Evolutionary conservation across 2,113 vertebrate species (phyloP).

Genomic region (Thinocorus orbignyianus): DNA sequence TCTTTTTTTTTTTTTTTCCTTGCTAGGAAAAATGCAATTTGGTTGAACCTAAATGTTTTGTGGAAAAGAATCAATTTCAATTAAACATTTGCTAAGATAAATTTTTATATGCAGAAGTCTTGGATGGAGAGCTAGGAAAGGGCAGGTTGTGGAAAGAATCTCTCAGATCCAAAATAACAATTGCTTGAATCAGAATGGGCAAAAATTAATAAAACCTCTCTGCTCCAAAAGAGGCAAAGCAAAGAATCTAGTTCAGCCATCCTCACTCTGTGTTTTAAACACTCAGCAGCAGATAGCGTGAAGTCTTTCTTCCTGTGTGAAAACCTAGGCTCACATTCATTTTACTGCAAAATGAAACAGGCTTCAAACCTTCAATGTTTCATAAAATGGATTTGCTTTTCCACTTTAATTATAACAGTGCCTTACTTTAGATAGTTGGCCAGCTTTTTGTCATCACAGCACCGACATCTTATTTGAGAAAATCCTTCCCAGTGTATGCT

Average conservation of each 20-base stretch:
- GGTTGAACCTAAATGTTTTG: not conserved
- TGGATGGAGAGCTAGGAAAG: not conserved
- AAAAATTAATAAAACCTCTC: constrained; percentile 16
- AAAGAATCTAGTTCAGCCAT: constrained; percentile 9
- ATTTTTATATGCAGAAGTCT: not conserved
- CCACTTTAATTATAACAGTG: not conserved
- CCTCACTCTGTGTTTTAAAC: not conserved
- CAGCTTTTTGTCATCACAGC: constrained; percentile 1
- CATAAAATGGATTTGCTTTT: constrained; percentile 2
- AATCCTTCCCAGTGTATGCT: not conserved
- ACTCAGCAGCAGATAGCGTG: not conserved
- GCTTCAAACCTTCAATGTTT: not conserved
- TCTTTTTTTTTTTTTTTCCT: not conserved
- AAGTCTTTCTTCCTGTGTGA: constrained; percentile 15
- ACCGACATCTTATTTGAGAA: not conserved
- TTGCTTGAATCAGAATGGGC: not conserved
- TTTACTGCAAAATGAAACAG: not conserved
- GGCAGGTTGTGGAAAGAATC: not conserved
- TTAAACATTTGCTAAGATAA: not conserved
- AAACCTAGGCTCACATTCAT: not conserved
- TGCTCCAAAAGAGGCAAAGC: not conserved
- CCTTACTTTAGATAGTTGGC: not conserved
- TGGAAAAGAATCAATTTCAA: not conserved
- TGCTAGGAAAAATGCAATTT: not conserved
- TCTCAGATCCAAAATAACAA: not conserved